A percentile compares a stretch with the other conserved stretches of the same genome.
These are phyloP conservation scores for Lagopus muta DNA, from an alignment of 2,113 vertebrate genomes.

Conservation along the genomic window DNA sequence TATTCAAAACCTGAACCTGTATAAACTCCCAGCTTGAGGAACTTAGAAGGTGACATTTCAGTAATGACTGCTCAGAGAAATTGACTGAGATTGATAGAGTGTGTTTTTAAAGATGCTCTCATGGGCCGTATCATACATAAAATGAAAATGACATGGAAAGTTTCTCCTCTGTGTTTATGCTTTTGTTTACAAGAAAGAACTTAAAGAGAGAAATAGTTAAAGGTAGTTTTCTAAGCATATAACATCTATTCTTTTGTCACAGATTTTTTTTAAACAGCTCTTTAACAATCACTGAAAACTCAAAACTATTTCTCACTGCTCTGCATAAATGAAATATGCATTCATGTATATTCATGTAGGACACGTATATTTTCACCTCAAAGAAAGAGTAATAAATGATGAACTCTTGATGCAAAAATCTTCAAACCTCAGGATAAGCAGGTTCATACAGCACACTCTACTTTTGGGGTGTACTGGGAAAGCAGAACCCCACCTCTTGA, in stretches of 20 bases:
- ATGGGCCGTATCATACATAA: constrained; percentile 43
- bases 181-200: constrained; percentile 16
- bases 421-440: not conserved
- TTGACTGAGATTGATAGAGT: constrained; percentile 77
- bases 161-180: not conserved
- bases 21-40: constrained; percentile 51
- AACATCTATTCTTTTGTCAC: fast-evolving
- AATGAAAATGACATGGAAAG: constrained; percentile 65
- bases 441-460: fast-evolving
- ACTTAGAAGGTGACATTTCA: constrained; percentile 79
- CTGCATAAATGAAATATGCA: not conserved
- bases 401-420: not conserved
- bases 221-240: not conserved
- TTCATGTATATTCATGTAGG: too few relatives aligned
- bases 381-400: not conserved
- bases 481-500: not conserved
- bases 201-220: not conserved
- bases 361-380: not conserved
- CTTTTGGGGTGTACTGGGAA: not conserved
- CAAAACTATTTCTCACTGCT: not conserved
- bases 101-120: constrained; percentile 55
- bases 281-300: not conserved
- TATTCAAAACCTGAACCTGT: constrained; percentile 57
- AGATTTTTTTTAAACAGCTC: not conserved
- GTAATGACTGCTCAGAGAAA: constrained; percentile 73